Conservation (phyloP, 2,113 vertebrate species). For the Sebastes fasciatus region DNA sequence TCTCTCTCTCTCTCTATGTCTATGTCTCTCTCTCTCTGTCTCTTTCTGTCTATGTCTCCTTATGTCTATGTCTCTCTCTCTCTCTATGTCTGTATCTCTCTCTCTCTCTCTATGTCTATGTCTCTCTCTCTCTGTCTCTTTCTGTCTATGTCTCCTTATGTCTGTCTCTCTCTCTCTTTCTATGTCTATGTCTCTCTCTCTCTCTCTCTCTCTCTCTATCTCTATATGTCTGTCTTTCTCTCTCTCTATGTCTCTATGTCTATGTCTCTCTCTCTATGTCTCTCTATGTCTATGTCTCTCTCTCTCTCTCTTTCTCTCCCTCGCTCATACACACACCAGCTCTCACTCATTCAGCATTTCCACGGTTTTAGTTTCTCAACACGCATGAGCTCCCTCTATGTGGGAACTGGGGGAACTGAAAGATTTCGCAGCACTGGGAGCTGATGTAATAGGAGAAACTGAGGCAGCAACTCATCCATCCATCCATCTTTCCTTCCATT, state of each 20-base stretch:
- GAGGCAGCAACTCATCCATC: not conserved
- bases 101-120: constrained; percentile 18
- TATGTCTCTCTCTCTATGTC: no score
- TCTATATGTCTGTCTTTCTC: constrained; percentile 7
- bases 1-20: not conserved
- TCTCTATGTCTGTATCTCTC: no score
- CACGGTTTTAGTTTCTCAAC: constrained; percentile 39
- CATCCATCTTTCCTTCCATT: not conserved
- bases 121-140: no score
- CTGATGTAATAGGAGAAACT: constrained; percentile 43
- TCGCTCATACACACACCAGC: constrained; percentile 23
- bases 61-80: constrained; percentile 17
- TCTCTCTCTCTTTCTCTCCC: constrained; percentile 9
- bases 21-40: no score
- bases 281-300: no score
- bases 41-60: no score
- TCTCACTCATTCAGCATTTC: constrained; percentile 74
- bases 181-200: constrained; percentile 6
- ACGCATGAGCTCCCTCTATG: constrained; percentile 74
- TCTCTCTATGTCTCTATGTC: not conserved
- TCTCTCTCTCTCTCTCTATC: no score
- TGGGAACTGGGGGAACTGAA: constrained; percentile 50
- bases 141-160: no score
- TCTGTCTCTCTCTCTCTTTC: constrained; percentile 34
- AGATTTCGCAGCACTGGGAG: constrained; percentile 21